phyloP scores from a whole-genome alignment of 2,797 vertebrate species.

The Discoglossus pictus region DNA sequence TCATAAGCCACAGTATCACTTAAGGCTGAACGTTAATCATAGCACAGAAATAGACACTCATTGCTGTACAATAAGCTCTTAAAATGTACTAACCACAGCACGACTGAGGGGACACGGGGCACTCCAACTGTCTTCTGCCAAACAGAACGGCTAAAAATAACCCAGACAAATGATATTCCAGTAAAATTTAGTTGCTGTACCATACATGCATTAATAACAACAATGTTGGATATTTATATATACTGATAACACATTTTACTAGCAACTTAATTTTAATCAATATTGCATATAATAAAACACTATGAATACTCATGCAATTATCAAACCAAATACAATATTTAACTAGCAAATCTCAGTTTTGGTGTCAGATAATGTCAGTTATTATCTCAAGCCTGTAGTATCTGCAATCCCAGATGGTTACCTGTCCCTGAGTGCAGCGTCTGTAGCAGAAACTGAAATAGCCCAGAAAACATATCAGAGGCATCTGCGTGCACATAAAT shows the following conservation, averaged over 20 bases:
- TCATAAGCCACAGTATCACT: conserved; percentile 2
- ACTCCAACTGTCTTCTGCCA: conserved; percentile 50
- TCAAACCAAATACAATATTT: conserved; percentile 1
- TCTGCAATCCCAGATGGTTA: conserved; percentile 60
- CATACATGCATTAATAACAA: conserved; percentile 17
- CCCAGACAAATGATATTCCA: conserved; percentile 43
- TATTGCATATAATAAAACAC: too few species aligned
- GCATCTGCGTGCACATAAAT: conserved; percentile 61
- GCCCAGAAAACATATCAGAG: conserved; percentile 69
- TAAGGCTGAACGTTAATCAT: conserved; percentile 22
- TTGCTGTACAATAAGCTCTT: conserved; percentile 44
- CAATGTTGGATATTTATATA: too few species aligned
- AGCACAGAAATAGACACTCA: conserved; percentile 33
- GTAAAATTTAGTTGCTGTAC: conserved; percentile 7
- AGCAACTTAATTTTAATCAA: too few species aligned
- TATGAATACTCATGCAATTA: conserved; percentile 1
- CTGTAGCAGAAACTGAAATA: conserved; percentile 70
- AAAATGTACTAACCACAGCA: conserved; percentile 54
- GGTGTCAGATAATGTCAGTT: too few species aligned
- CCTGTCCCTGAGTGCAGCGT: conserved; percentile 70
- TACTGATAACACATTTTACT: too few species aligned
- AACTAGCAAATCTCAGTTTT: too few species aligned
- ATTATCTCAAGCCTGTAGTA: conserved; percentile 20
- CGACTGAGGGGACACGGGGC: conserved; percentile 47
- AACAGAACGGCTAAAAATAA: conserved; percentile 58